Evolutionary conservation across 2,888 invertebrate species (phyloP).

Genomic region (Tetranychus piercei): DNA sequence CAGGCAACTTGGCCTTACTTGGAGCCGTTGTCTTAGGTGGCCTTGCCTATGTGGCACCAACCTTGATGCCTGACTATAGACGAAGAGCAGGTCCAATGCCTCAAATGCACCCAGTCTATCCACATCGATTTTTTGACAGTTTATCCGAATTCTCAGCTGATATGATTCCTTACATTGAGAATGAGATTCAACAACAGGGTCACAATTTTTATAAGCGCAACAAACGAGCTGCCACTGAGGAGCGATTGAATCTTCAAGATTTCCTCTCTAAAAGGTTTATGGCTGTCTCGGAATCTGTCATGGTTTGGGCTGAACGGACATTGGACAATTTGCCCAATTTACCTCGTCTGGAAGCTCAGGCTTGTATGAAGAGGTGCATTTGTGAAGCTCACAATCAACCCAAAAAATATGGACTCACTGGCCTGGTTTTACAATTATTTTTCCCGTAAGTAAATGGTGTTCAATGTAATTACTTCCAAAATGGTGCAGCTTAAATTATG

Average conservation of each 20-base stretch:
- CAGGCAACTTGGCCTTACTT: conserved; percentile 17
- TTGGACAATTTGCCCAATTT: conserved; percentile 28
- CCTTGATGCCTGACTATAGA: conserved; percentile 13
- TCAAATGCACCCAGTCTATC: conserved; percentile 1
- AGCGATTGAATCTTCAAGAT: conserved; percentile 13
- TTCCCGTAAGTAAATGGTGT: conserved; percentile 30
- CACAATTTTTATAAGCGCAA: conserved; percentile 10
- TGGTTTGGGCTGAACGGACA: conserved; percentile 27
- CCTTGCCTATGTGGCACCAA: conserved; percentile 13
- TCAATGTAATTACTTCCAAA: no score
- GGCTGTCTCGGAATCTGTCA: conserved; percentile 26
- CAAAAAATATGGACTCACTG: conserved; percentile 30
- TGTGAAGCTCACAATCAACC: conserved; percentile 31
- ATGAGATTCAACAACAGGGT: background rate
- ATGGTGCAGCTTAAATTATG: no score
- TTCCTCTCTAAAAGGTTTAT: conserved; percentile 24
- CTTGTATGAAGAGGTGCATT: conserved; percentile 30
- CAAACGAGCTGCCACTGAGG: background rate
- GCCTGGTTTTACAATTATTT: conserved; percentile 29
- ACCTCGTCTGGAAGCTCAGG: conserved; percentile 29
- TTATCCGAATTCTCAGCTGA: background rate
- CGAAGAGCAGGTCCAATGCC: conserved; percentile 5
- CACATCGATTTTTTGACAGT: background rate
- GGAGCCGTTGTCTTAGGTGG: conserved; percentile 14
- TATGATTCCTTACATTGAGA: background rate